phyloP scores from a whole-genome alignment of 2,888 invertebrate genomes.

The Venusia cambrica region DNA sequence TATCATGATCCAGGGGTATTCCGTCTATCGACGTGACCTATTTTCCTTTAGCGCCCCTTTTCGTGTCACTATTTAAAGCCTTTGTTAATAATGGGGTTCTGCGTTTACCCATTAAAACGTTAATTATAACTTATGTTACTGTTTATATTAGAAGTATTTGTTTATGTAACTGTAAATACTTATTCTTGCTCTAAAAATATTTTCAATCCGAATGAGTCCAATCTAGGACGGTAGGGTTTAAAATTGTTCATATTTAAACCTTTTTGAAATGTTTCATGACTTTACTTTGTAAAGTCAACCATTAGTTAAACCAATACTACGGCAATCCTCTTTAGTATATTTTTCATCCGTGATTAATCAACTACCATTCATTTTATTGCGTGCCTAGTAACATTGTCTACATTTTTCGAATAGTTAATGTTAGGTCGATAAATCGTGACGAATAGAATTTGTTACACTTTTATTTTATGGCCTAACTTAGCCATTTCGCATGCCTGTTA shows the following conservation, averaged over 20 bases:
- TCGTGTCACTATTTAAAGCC: conserved; percentile 22
- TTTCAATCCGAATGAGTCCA: no score
- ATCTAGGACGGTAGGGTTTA: no score
- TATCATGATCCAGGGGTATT: conserved; percentile 34
- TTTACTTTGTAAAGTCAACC: no score
- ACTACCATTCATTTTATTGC: conserved; percentile 6
- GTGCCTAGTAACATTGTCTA: conserved; percentile 7
- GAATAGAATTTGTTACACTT: conserved; percentile 18
- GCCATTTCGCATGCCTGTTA: conserved; percentile 14
- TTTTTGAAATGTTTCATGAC: no score
- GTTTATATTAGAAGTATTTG: no score
- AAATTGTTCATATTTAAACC: no score
- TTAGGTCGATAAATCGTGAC: conserved; percentile 15
- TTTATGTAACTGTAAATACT: no score
- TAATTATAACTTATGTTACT: no score
- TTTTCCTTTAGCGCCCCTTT: conserved; percentile 32
- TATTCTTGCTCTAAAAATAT: no score
- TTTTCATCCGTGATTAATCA: conserved; percentile 6
- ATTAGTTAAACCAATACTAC: no score
- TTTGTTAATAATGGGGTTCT: conserved; percentile 15
- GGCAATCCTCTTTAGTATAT: no score
- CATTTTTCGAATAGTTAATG: conserved; percentile 9
- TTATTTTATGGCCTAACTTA: conserved; percentile 18
- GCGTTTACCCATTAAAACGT: no score
- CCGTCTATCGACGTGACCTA: conserved; percentile 35